Percentiles rank a stretch among this genome's conserved stretches.
Conservation (phyloP, 2,113 vertebrate genomes). For the Trematomus loennbergii region DNA sequence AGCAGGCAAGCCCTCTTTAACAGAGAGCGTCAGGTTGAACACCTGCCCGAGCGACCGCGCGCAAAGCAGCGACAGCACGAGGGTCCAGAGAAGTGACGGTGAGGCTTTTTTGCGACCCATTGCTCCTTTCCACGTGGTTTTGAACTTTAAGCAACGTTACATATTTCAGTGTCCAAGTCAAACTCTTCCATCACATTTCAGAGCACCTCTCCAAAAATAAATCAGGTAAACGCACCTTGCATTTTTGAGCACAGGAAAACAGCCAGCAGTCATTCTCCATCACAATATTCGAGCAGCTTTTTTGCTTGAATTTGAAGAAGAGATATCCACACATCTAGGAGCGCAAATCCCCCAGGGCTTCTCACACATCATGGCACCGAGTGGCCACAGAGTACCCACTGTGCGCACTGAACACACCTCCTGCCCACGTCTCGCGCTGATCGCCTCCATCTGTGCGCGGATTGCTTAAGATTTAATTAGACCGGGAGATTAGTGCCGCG, state of each 20-base stretch:
- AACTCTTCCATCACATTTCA: constrained; percentile 21
- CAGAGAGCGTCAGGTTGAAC: constrained; percentile 86
- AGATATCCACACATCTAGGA: neutral
- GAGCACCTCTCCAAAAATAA: constrained; percentile 13
- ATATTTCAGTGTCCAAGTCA: constrained; percentile 22
- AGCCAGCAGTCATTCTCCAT: constrained; percentile 28
- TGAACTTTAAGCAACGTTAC: constrained; percentile 6
- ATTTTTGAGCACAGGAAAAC: constrained; percentile 26
- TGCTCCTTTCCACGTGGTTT: constrained; percentile 28
- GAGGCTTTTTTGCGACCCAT: constrained; percentile 39
- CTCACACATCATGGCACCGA: constrained; percentile 18
- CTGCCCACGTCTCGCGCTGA: constrained; percentile 44
- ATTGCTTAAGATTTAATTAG: constrained; percentile 61
- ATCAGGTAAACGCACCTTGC: neutral
- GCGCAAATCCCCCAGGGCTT: constrained; percentile 22
- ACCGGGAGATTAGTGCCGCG: constrained; percentile 50
- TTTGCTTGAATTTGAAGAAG: neutral
- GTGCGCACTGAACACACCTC: constrained; percentile 51
- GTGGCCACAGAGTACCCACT: constrained; percentile 10
- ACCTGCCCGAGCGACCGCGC: constrained; percentile 81
- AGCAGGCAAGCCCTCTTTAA: constrained; percentile 90
- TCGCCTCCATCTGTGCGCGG: constrained; percentile 65
- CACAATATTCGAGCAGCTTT: neutral
- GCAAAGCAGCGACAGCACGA: constrained; percentile 60
- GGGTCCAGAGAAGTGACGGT: constrained; percentile 30